These are phyloP conservation scores for Eclectus roratus DNA, from an alignment of 2,113 vertebrate genomes.

Conservation along the genomic window DNA sequence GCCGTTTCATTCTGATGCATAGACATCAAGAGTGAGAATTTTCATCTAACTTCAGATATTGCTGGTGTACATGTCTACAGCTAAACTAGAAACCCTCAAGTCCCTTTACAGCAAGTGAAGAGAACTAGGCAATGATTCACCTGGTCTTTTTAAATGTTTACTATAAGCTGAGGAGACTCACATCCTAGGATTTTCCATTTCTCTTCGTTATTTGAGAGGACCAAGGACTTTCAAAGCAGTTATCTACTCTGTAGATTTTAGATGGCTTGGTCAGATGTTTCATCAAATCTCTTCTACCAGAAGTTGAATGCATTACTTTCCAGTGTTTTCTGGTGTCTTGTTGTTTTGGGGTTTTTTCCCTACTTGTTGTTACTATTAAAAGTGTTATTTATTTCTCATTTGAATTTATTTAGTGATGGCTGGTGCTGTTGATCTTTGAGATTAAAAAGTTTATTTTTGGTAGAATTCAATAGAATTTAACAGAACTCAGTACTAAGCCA, in stretches of 20 bases:
- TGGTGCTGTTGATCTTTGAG: neutral
- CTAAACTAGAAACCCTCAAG: neutral
- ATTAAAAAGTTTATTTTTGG: neutral
- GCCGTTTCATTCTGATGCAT: neutral
- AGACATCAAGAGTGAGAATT: neutral
- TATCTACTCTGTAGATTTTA: neutral
- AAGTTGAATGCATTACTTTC: neutral
- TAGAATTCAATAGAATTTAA: neutral
- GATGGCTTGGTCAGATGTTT: neutral
- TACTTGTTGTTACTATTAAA: neutral
- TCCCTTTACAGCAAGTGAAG: neutral
- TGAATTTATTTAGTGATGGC: neutral
- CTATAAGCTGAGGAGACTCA: neutral
- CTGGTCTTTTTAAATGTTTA: neutral
- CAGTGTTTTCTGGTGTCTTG: neutral
- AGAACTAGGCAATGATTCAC: neutral
- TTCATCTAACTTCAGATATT: neutral
- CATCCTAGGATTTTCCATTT: neutral
- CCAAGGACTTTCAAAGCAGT: neutral
- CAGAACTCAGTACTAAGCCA: neutral
- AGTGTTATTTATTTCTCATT: neutral
- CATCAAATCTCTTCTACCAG: neutral
- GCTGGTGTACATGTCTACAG: neutral
- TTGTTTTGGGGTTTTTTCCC: neutral
- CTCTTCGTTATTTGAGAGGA: neutral